Evolutionary conservation across 2,797 vertebrate species (phyloP).

Genomic region (Chanos chanos): DNA sequence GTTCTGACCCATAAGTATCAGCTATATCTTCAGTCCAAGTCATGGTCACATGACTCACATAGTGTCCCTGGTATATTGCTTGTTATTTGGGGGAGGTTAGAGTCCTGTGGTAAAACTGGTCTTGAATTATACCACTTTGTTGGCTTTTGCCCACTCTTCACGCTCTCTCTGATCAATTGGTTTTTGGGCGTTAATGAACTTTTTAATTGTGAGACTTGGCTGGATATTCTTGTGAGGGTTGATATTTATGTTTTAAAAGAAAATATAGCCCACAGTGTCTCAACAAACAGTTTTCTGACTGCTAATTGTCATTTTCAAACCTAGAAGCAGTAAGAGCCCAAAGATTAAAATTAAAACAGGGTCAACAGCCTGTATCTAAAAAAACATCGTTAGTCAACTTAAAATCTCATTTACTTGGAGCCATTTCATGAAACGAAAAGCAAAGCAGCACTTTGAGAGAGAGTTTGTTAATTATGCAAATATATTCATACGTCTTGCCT

Average conservation of each 20-base stretch:
- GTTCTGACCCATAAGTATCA: too few relatives aligned
- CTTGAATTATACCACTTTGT: neutral
- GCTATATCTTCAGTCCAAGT: too few relatives aligned
- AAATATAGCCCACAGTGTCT: neutral
- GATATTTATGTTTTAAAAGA: neutral
- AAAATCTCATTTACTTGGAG: conserved; percentile 8
- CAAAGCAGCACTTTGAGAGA: neutral
- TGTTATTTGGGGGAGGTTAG: too few relatives aligned
- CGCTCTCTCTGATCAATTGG: too few relatives aligned
- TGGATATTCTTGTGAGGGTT: neutral
- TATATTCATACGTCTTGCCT: neutral
- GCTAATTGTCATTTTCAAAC: conserved; percentile 1
- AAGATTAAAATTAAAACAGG: conserved; percentile 1
- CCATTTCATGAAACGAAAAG: neutral
- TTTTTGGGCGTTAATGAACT: too few relatives aligned
- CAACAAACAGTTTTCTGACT: neutral
- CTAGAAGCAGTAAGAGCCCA: neutral
- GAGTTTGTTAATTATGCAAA: conserved; percentile 30
- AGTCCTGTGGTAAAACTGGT: neutral
- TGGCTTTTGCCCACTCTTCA: too few relatives aligned
- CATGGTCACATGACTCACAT: too few relatives aligned
- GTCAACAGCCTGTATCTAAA: neutral
- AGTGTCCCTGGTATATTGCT: too few relatives aligned
- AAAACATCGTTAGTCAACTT: neutral
- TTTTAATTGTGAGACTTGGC: neutral